Conservation (phyloP, 2,113 vertebrate species). For the Zosterops japonicus region DNA sequence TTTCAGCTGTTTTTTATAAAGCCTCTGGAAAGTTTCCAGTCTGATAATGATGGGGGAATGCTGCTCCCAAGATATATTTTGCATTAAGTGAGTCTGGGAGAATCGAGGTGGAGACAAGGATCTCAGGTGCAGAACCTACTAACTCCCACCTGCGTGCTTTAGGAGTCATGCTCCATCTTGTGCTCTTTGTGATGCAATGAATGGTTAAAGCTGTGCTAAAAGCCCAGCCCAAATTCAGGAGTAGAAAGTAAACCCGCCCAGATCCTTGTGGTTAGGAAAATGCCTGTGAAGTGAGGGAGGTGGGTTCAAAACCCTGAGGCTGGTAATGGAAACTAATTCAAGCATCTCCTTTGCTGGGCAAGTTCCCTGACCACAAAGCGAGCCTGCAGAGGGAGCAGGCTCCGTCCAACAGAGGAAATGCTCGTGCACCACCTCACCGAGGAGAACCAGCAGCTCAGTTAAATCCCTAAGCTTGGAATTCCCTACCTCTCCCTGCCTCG, state of each 20-base stretch:
- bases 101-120: conserved; percentile 2
- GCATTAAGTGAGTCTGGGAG: conserved; percentile 6
- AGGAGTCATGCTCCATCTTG: conserved; percentile 46
- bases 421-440: background rate
- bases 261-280: background rate
- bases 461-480: background rate
- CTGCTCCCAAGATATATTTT: conserved; percentile 15
- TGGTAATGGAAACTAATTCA: background rate
- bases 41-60: background rate
- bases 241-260: background rate
- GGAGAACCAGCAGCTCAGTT: background rate
- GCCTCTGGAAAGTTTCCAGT: background rate
- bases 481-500: background rate
- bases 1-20: background rate
- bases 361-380: background rate
- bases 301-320: background rate
- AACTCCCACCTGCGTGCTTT: background rate
- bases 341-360: background rate
- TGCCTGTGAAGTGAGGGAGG: background rate
- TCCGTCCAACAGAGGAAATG: fast-evolving
- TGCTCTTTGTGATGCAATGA: background rate
- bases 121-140: background rate
- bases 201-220: background rate
- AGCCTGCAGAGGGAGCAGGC: background rate
- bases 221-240: conserved; percentile 16